These are phyloP conservation scores for Hypselothyrea guttata DNA, from an alignment of 2,888 invertebrate genomes.

Conservation along the genomic window DNA sequence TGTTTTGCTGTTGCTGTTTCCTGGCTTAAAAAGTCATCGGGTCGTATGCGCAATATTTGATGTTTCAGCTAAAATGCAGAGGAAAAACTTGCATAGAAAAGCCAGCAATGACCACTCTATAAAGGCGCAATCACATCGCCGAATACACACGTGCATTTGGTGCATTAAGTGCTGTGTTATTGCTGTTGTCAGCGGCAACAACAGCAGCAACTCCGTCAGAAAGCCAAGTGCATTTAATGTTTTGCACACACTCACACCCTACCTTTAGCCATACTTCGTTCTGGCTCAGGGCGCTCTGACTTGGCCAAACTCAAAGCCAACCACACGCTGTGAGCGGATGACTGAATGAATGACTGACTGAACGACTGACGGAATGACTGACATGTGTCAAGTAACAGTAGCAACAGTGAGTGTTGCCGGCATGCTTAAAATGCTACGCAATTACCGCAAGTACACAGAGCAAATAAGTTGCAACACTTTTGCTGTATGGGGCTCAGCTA, in stretches of 20 bases:
- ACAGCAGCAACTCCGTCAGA: conserved; percentile 14
- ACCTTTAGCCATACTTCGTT: conserved; percentile 37
- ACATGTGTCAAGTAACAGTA: conserved; percentile 74
- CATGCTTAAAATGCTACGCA: conserved; percentile 70
- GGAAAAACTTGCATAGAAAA: conserved; percentile 35
- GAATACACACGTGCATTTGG: conserved; percentile 25
- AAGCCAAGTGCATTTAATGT: conserved; percentile 51
- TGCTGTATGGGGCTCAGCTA: conserved; percentile 22
- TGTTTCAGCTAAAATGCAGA: conserved; percentile 31
- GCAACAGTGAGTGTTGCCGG: conserved; percentile 48
- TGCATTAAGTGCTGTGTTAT: conserved; percentile 62
- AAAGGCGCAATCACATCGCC: conserved; percentile 6
- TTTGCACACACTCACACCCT: conserved; percentile 36
- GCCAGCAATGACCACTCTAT: conserved; percentile 48
- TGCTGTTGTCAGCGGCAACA: conserved; percentile 54
- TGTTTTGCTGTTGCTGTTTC: not conserved
- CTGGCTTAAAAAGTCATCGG: not conserved
- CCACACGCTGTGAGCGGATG: conserved; percentile 26
- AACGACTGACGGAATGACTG: conserved; percentile 68
- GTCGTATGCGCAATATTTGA: conserved; percentile 64
- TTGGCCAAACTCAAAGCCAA: conserved; percentile 47
- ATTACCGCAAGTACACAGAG: conserved; percentile 67
- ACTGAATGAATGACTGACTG: conserved; percentile 51
- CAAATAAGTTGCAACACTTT: not conserved
- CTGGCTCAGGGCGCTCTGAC: conserved; percentile 34